Conservation (phyloP, 2,888 invertebrate species). For the Rhorus exstirpatorius region DNA sequence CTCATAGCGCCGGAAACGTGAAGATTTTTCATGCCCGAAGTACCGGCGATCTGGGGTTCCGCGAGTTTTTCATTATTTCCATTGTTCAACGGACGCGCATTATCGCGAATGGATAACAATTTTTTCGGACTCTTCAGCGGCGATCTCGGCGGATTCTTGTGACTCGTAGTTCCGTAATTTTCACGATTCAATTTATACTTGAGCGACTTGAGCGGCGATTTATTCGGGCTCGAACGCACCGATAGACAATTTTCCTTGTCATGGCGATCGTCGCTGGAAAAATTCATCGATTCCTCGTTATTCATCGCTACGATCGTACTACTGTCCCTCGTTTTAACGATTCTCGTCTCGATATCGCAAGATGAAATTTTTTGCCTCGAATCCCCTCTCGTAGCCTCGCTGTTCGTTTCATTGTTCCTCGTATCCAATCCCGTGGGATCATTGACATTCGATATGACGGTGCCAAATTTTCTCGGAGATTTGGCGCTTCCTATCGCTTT, state of each 20-base stretch:
- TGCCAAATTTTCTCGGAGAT: conserved; percentile 77
- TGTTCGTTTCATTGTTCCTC: conserved; percentile 14
- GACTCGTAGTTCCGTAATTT: conserved; percentile 23
- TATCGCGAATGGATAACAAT: too few species aligned
- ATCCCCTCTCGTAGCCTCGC: not conserved
- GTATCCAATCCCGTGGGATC: conserved; percentile 28
- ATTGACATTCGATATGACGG: conserved; percentile 76
- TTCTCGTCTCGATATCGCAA: too few species aligned
- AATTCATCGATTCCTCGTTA: not conserved
- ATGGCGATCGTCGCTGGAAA: conserved; percentile 18
- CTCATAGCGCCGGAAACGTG: conserved; percentile 48
- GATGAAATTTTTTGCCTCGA: not conserved
- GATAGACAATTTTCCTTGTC: conserved; percentile 71
- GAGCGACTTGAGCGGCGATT: conserved; percentile 49
- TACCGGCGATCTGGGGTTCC: conserved; percentile 33
- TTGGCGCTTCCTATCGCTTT: not conserved
- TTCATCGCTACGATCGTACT: too few species aligned
- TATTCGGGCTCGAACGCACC: conserved; percentile 63
- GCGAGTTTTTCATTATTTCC: conserved; percentile 30
- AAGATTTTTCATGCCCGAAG: not conserved
- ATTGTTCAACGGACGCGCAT: too few species aligned
- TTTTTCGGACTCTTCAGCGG: conserved; percentile 61
- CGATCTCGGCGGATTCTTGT: conserved; percentile 27
- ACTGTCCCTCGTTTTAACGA: too few species aligned
- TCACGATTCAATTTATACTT: conserved; percentile 5